Base-by-base conservation (phyloP, 2,888 invertebrate species). In the Amphipyra tragopoginis region DNA sequence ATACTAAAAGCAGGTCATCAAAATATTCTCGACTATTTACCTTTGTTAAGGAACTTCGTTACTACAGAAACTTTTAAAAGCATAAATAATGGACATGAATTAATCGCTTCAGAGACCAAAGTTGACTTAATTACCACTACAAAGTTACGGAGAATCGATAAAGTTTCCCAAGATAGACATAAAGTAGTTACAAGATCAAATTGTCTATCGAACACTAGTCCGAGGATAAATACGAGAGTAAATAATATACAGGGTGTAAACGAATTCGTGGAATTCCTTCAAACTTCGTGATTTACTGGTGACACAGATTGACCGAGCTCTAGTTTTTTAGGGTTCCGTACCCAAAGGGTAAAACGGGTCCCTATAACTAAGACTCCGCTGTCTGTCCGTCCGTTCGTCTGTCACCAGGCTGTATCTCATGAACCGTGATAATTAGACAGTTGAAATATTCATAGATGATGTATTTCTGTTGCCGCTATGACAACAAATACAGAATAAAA, bases 101-200 rank as follows among this genome's bases (percentile, higher is more conserved):
- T 65, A 76, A 71, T 74, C 57, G 71, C 67, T 47, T 45, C 11
- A 14, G 60, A 63, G 75, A 62, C 77, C 55, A 65, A 76, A 71
- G 64, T 76, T 63, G 62, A 76, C 55, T 67, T 76, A 73, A 73
- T 75, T 65, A 61, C 76, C 54, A 58, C 62, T 50, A 67, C 36
- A 50, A 66, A 76, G 64, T 70, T 66, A 64, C 42, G 38, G 47
- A 10, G 33, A 57, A 71, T 67, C 74, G 71, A 76, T 71, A 70
- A 73, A 67, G 77, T 71, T 76, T 29, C 56, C 65, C 59, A 15
- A 55, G 65, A 65, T 44, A 49, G 65, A 65, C 50, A 60, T 67
- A 71, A 76, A 63, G 51, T 60, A 58, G 42, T 43, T 57, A 43
- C 43, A 52, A 62, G 62, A 65, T 65, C 60, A 70, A 62, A 69